Evolutionary conservation across 2,797 vertebrate species (phyloP).

Genomic region (Acestrorhynchus altus): DNA sequence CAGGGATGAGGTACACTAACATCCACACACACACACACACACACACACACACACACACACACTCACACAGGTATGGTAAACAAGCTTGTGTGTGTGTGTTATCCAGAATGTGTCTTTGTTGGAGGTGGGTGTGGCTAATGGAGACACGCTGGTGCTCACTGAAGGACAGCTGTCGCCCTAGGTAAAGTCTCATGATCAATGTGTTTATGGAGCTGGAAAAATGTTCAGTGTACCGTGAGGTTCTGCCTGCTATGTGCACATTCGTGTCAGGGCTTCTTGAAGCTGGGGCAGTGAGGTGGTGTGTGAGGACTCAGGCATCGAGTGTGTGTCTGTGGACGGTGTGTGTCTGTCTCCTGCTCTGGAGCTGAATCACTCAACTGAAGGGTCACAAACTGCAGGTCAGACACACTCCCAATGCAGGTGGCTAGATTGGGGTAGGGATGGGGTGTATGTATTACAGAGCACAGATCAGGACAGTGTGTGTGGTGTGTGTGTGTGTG

Average conservation of each 20-base stretch:
- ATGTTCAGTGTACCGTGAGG: not conserved
- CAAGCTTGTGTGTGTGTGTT: constrained; percentile 15
- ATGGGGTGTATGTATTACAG: not conserved
- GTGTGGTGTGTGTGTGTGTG: not conserved
- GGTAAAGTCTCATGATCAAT: constrained; percentile 62
- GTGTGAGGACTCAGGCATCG: constrained; percentile 34
- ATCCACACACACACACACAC: not conserved
- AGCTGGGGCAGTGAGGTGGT: constrained; percentile 86
- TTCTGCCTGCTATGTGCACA: constrained; percentile 16
- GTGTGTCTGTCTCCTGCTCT: constrained; percentile 45
- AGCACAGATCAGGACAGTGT: too few relatives aligned
- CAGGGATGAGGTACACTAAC: constrained; percentile 82
- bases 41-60: not conserved
- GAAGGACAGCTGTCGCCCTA: constrained; percentile 88
- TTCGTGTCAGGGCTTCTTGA: constrained; percentile 85
- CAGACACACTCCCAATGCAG: constrained; percentile 40
- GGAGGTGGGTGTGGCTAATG: constrained; percentile 83
- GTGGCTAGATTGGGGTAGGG: constrained; percentile 9
- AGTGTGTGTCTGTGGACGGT: constrained; percentile 1
- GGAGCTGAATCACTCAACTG: constrained; percentile 59
- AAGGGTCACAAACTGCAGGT: constrained; percentile 50
- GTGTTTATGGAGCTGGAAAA: not conserved
- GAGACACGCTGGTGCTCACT: constrained; percentile 88
- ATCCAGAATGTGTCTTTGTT: constrained; percentile 83
- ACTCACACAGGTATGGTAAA: not conserved